Evolutionary conservation across 2,113 vertebrate species (phyloP).

Genomic region (Naja naja): DNA sequence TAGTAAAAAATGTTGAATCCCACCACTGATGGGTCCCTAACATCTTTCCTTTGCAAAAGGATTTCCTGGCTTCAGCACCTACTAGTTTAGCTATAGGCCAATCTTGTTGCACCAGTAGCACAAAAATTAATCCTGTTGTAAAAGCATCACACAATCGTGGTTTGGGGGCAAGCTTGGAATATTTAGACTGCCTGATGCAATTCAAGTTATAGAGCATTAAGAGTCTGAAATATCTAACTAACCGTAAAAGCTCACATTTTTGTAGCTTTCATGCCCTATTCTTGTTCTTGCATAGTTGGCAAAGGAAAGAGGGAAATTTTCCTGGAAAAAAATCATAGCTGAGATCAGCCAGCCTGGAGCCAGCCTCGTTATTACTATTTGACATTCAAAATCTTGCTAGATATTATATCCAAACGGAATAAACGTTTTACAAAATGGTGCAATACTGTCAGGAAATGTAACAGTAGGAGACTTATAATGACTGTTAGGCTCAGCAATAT

Average conservation of each 20-base stretch:
- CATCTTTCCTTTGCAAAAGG: neutral
- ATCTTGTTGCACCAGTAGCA: neutral
- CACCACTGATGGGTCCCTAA: too few relatives aligned
- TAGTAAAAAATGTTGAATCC: too few relatives aligned
- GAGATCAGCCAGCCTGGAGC: slow-evolving; percentile 41
- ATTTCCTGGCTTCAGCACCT: neutral
- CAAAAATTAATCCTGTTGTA: slow-evolving; percentile 16
- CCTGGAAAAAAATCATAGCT: slow-evolving; percentile 20
- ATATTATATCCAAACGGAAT: slow-evolving; percentile 21
- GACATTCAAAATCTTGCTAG: slow-evolving; percentile 26
- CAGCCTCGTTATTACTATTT: slow-evolving; percentile 40
- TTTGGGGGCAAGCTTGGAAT: neutral
- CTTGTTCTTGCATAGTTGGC: slow-evolving; percentile 28
- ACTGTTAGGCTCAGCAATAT: slow-evolving; percentile 20
- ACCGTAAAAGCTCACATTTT: slow-evolving; percentile 17
- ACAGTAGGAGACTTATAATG: slow-evolving; percentile 30
- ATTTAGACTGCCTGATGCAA: neutral
- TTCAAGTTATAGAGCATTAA: neutral
- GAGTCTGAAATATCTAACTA: slow-evolving; percentile 15
- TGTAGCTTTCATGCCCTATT: slow-evolving; percentile 1
- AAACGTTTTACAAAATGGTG: slow-evolving; percentile 35
- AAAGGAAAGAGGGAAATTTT: slow-evolving; percentile 22
- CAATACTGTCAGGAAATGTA: slow-evolving; percentile 23
- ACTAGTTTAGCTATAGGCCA: slow-evolving; percentile 1
- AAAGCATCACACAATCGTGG: slow-evolving; percentile 1